Percentiles rank a stretch among this genome's conserved stretches.
phyloP scores from a whole-genome alignment of 2,113 vertebrate species.

The Podocnemis expansa region DNA sequence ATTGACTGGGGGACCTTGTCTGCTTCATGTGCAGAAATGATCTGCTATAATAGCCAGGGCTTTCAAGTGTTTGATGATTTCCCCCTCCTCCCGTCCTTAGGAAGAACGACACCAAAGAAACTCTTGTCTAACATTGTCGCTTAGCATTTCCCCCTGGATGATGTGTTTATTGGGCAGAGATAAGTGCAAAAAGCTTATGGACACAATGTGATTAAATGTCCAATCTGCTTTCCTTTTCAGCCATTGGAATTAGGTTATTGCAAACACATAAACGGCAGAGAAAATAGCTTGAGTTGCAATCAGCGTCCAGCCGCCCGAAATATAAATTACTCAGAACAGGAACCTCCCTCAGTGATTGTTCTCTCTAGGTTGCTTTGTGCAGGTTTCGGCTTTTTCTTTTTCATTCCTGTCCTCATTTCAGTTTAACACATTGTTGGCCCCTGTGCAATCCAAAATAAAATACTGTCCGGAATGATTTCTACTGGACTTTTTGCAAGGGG shows the following conservation, averaged over 20 bases:
- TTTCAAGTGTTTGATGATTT: neutral
- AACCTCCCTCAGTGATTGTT: neutral
- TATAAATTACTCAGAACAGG: conserved; percentile 13
- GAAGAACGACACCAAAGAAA: neutral
- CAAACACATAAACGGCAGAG: neutral
- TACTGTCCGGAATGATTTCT: neutral
- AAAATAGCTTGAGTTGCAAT: conserved; percentile 21
- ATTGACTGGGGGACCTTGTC: conserved; percentile 27
- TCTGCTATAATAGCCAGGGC: neutral
- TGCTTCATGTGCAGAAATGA: neutral
- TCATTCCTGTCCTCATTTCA: neutral
- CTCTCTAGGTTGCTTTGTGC: neutral
- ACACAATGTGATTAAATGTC: neutral
- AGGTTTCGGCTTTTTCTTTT: neutral
- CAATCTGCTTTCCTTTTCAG: neutral
- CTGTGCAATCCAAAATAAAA: neutral
- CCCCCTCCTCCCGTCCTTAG: neutral
- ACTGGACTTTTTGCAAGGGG: neutral
- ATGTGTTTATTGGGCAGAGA: neutral
- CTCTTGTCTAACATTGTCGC: neutral
- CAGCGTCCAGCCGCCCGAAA: neutral
- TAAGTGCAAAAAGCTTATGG: neutral
- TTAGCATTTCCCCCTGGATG: neutral
- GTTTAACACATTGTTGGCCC: too few species aligned
- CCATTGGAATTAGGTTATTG: neutral